Evolutionary conservation across 1,140 invertebrate genomes (phyloP), one percentile per base, ranked within the genome.

Genomic region (Zophobas morio): DNA sequence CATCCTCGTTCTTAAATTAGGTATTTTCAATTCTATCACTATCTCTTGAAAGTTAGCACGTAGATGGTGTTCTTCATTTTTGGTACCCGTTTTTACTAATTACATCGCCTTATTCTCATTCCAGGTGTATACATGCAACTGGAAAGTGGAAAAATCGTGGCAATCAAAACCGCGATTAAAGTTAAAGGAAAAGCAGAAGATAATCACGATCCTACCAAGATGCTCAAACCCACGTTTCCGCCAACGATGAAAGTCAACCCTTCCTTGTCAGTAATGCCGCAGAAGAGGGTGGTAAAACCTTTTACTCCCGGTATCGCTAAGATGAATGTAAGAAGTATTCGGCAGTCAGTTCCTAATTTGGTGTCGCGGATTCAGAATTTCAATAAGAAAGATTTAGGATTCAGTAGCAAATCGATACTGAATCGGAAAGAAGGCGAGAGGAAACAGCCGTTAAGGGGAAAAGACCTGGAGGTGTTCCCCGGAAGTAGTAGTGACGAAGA

Each of bases 131-230:
- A 98, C 86, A 96, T 99, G 92, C 94, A 98, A 79, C 88, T 98
- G 34, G 95, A 96, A 84, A 96, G 96, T 83, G 96, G 96, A n/a
- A 97, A 97, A 88, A 97, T 98, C 75, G 97, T 98, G 83, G 96
- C 96, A n/a, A 97, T 98, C 76, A 90, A 94, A 80, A 94, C 93
- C 0, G 92, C 93, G 0, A 90, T 93, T 35, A 94, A 94, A 86
- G 88, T 86, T 3, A 91, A 91, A 72, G 91, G 92, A 78, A 91
- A 92, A 84, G 89, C 89, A 36, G 88, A 89, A 34, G 88, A 90
- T 47, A 87, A 88, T 56, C 49, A 57, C 49, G 81, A 79, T 36
- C 71, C 60, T 39, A 66, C 66, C 54, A 83, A 83, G 73, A 76
- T 70, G 34, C 66, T 63, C 2, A 78, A 71, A 34, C 53, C 74